phyloP scores from a whole-genome alignment of 1,140 invertebrate genomes.

The Drosophila tani region DNA sequence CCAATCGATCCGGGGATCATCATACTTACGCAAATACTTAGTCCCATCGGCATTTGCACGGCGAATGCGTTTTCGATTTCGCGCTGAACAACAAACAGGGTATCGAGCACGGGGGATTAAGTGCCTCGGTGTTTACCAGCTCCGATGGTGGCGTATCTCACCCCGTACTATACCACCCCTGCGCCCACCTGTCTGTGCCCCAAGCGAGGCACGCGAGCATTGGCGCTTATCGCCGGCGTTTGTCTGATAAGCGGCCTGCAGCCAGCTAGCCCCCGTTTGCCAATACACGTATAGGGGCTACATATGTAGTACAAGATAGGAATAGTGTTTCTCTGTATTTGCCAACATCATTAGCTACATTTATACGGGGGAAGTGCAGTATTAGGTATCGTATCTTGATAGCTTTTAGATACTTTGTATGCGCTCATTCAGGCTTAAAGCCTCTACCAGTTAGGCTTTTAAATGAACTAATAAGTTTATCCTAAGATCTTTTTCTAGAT shows the following conservation, averaged over 20 bases:
- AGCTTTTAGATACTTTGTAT: not conserved
- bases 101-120: slow-evolving; percentile 44
- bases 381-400: not conserved
- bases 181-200: slow-evolving; percentile 9
- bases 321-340: slow-evolving; percentile 12
- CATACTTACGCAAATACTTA: slow-evolving; percentile 23
- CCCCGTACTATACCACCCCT: not conserved
- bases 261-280: slow-evolving; percentile 25
- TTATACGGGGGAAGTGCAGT: not conserved
- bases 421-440: too few species aligned
- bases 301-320: slow-evolving; percentile 1
- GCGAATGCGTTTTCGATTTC: slow-evolving; percentile 48
- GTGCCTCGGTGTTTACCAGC: slow-evolving; percentile 12
- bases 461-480: too few species aligned
- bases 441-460: too few species aligned
- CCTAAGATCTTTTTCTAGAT: too few species aligned
- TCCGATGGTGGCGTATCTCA: not conserved
- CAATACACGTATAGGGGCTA: slow-evolving; percentile 14
- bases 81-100: slow-evolving; percentile 58
- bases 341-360: slow-evolving; percentile 21
- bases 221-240: slow-evolving; percentile 63
- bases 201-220: slow-evolving; percentile 66
- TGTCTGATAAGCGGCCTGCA: slow-evolving; percentile 56
- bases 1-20: slow-evolving; percentile 33
- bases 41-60: slow-evolving; percentile 14